Evolutionary conservation across 2,113 vertebrate species (phyloP).

Genomic region (Sinocyclocheilus anophthalmus): DNA sequence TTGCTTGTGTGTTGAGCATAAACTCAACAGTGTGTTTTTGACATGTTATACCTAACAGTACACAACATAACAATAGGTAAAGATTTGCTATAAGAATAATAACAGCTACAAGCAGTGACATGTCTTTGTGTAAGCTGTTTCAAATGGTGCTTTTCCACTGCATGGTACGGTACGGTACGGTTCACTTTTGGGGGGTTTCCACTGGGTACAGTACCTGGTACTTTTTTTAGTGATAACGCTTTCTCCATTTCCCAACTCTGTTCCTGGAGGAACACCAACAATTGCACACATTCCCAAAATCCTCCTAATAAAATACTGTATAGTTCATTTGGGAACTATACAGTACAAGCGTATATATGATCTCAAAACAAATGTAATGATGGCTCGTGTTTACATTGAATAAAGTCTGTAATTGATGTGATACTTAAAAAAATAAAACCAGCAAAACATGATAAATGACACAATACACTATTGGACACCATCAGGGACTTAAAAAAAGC

Average conservation of each 20-base stretch:
- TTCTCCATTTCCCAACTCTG: not conserved
- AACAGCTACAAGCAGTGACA: not conserved
- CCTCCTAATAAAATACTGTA: not conserved
- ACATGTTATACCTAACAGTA: too few species aligned
- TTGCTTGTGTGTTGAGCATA: too few species aligned
- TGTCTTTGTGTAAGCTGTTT: not conserved
- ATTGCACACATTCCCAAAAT: too few species aligned
- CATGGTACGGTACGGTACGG: too few species aligned
- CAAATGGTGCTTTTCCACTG: too few species aligned
- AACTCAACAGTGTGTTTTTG: too few species aligned
- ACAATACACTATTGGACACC: not conserved
- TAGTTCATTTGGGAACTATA: too few species aligned
- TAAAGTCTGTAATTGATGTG: not conserved
- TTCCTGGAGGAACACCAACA: not conserved
- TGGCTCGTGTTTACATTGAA: not conserved
- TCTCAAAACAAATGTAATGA: not conserved
- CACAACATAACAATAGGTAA: too few species aligned
- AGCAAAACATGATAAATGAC: not conserved
- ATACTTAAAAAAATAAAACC: not conserved
- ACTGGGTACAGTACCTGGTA: too few species aligned
- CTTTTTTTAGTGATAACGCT: not conserved
- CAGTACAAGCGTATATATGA: too few species aligned
- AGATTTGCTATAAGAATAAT: not conserved
- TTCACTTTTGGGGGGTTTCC: too few species aligned
- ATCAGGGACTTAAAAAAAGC: not conserved